phyloP scores from a whole-genome alignment of 2,113 vertebrate genomes.

The Atrichornis clamosus region DNA sequence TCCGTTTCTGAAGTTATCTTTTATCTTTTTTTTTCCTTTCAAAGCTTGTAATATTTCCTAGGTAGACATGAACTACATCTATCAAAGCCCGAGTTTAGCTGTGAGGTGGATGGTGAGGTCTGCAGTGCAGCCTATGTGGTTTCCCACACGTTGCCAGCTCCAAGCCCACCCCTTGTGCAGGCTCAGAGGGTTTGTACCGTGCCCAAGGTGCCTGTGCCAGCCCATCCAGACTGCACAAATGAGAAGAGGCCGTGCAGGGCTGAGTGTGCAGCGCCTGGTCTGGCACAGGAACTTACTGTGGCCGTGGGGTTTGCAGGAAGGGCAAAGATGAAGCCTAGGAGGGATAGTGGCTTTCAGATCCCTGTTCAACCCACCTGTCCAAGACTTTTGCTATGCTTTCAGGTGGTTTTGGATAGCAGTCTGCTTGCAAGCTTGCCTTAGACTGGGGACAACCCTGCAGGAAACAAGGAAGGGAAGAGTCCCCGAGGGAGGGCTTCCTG shows the following conservation, averaged over 20 bases:
- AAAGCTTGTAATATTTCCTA: background rate
- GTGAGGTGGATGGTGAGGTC: background rate
- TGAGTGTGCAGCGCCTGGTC: background rate
- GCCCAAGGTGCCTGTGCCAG: background rate
- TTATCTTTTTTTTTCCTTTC: background rate
- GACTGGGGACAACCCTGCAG: background rate
- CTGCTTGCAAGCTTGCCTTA: background rate
- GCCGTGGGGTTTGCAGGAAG: background rate
- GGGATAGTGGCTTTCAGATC: rapidly evolving
- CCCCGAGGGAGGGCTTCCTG: background rate
- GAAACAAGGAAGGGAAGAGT: background rate
- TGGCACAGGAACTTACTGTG: background rate
- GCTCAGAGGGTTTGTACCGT: rapidly evolving
- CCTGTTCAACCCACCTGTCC: background rate
- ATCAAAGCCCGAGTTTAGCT: background rate
- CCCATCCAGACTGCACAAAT: background rate
- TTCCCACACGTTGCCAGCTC: background rate
- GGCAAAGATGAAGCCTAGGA: background rate
- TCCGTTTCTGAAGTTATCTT: background rate
- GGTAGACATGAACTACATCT: background rate
- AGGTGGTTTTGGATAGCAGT: background rate
- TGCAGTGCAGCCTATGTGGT: background rate
- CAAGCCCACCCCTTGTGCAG: background rate
- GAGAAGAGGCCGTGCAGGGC: background rate
- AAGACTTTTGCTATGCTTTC: background rate